Base-by-base conservation (phyloP, 2,888 invertebrate genomes). In the Nowickia ferox region DNA sequence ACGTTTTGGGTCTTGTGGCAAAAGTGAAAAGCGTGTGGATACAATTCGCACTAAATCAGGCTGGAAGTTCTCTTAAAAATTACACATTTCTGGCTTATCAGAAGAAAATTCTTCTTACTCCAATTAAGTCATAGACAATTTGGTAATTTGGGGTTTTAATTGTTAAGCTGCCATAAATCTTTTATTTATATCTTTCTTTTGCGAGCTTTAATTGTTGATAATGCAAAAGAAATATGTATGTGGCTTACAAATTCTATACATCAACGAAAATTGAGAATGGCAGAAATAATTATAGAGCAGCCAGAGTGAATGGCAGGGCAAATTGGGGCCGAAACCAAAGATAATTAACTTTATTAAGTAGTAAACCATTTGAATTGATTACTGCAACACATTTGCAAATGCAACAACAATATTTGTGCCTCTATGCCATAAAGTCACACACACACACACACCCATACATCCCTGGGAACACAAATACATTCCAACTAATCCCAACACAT, bases 301-400 rank as follows among this genome's bases (percentile, higher is more conserved):
- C 22, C 19, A 13, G n/a, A 1, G 1, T 42, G 3, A 53, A 15
- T 40, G 46, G 22, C n/a, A 15, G 15, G 59, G 42, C 51, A 53
- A n/a, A 65, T 30, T 10, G 10, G 22, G 11, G 17, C 10, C 48
- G 61, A 40, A 48, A 59, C 69, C 42, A 65, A 30, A 55, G 57
- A 77, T 82, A 76, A 77, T 80, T 77, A 82, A 82, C 71, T 69
- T 65, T 63, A 69, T 74, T 68, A 86, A 71, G 84, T 76, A 75
- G 51, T 48, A 55, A 66, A 65, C 57, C 88, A 87, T 86, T 82
- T 53, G 44, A 86, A 66, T 53, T 80, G 72, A 80, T 84, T 42
- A 80, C 69, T 59, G 63, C 75, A 57, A 75, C 61, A 81, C 69
- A 74, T 68, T 78, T 69, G 22, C 74, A 77, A 79, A 42, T 40